A percentile compares a stretch with the other conserved stretches of the same genome.
Conservation (phyloP, 2,888 invertebrate species). For the Plusia festucae region DNA sequence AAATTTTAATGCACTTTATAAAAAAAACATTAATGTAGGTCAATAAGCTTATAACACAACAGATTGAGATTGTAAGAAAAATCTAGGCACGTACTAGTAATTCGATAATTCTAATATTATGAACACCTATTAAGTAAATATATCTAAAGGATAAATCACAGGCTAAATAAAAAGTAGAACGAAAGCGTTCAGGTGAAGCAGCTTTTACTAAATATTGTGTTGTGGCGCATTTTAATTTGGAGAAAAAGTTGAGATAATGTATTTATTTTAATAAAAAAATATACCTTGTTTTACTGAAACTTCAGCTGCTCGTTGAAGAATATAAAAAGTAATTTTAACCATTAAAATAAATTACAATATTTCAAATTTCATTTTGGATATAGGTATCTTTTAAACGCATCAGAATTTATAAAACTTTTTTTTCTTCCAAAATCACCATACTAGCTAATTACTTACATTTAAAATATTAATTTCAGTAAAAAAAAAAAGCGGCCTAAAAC, state of each 20-base stretch:
- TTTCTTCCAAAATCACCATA: no score
- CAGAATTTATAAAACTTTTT: no score
- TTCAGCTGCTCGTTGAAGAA: not conserved
- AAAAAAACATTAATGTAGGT: not conserved
- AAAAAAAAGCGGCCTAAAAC: not conserved
- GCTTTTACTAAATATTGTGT: not conserved
- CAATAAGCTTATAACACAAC: not conserved
- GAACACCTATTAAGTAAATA: not conserved
- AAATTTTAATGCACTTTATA: constrained; percentile 11
- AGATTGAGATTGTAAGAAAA: not conserved
- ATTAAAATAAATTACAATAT: no score
- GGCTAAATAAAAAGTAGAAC: no score
- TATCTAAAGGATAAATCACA: no score
- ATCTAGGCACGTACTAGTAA: not conserved
- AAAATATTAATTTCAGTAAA: no score
- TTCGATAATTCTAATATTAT: not conserved
- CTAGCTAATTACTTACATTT: no score
- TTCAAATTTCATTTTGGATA: no score
- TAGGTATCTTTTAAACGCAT: no score
- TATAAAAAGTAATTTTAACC: not conserved
- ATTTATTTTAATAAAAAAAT: no score
- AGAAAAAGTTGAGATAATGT: no score
- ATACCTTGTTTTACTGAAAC: not conserved
- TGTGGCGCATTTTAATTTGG: not conserved
- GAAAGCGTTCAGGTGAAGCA: no score